Conservation (phyloP, 2,113 vertebrate species). For the Takifugu bimaculatus region DNA sequence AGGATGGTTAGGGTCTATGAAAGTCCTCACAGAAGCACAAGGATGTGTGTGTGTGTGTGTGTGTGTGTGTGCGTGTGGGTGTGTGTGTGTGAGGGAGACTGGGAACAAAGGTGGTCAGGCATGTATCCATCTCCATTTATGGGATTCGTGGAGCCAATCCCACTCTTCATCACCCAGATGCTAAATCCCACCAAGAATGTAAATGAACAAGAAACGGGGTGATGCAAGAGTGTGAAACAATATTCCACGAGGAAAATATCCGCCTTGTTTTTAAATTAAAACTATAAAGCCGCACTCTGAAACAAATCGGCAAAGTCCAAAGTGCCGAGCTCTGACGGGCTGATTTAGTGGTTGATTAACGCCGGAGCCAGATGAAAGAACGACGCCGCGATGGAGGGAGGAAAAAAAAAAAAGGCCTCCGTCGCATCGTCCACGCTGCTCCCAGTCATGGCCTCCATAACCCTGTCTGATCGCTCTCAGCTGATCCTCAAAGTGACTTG, state of each 20-base stretch:
- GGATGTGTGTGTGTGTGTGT: not conserved
- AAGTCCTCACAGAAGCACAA: too few relatives aligned
- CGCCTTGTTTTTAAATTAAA: not conserved
- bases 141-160: not conserved
- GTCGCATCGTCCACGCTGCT: constrained; percentile 39
- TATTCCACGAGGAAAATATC: too few relatives aligned
- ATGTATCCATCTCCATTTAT: not conserved
- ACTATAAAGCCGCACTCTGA: constrained; percentile 3
- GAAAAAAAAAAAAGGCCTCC: not conserved
- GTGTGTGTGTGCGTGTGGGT: not conserved
- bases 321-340: not conserved
- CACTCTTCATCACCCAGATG: not conserved
- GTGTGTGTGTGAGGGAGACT: too few relatives aligned
- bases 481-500: constrained; percentile 27
- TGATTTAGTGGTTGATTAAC: constrained; percentile 21
- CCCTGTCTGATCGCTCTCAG: constrained; percentile 38
- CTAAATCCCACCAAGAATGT: not conserved
- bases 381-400: not conserved
- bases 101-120: not conserved
- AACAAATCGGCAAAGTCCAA: constrained; percentile 16
- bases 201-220: not conserved
- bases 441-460: constrained; percentile 52
- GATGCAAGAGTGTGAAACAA: too few relatives aligned
- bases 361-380: constrained; percentile 5
- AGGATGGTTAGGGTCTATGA: too few relatives aligned